Percentiles rank a stretch among this genome's conserved stretches.
These are phyloP conservation scores for Enteromius anoplus DNA, from an alignment of 2,797 vertebrate genomes.

Conservation along the genomic window DNA sequence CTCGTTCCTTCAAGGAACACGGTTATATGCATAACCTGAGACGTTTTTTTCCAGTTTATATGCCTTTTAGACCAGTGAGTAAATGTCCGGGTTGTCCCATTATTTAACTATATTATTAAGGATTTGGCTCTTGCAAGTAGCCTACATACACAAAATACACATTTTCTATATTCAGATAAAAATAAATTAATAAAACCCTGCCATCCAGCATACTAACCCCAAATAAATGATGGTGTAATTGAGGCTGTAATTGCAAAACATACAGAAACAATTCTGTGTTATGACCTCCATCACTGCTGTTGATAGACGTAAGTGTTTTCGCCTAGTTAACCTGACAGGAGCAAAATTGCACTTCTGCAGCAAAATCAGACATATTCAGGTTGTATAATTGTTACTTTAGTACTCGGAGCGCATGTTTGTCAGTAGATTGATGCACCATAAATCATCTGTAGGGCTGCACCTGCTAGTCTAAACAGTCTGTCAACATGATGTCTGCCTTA, in stretches of 20 bases:
- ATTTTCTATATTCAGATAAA: too few species aligned
- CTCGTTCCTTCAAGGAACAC: too few species aligned
- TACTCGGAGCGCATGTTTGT: slow-evolving; percentile 52
- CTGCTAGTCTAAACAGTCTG: slow-evolving; percentile 48
- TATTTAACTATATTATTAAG: too few species aligned
- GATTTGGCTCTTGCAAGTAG: too few species aligned
- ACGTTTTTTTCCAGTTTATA: too few species aligned
- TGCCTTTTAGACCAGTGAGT: too few species aligned
- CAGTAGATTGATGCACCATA: slow-evolving; percentile 51
- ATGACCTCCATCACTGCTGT: slow-evolving; percentile 18
- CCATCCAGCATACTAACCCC: not conserved
- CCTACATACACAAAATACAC: too few species aligned
- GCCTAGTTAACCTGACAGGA: slow-evolving; percentile 31
- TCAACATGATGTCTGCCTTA: slow-evolving; percentile 52
- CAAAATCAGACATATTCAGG: slow-evolving; percentile 39
- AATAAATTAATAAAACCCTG: too few species aligned
- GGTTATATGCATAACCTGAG: too few species aligned
- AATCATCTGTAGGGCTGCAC: slow-evolving; percentile 53
- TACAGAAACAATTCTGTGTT: not conserved
- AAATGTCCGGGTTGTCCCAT: too few species aligned
- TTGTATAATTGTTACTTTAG: slow-evolving; percentile 52
- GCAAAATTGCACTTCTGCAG: slow-evolving; percentile 26
- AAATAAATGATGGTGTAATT: slow-evolving; percentile 5
- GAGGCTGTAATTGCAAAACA: slow-evolving; percentile 5
- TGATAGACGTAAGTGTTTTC: slow-evolving; percentile 25